Base-by-base conservation (phyloP, 2,113 vertebrate genomes). In the Puffinus mauretanicus region DNA sequence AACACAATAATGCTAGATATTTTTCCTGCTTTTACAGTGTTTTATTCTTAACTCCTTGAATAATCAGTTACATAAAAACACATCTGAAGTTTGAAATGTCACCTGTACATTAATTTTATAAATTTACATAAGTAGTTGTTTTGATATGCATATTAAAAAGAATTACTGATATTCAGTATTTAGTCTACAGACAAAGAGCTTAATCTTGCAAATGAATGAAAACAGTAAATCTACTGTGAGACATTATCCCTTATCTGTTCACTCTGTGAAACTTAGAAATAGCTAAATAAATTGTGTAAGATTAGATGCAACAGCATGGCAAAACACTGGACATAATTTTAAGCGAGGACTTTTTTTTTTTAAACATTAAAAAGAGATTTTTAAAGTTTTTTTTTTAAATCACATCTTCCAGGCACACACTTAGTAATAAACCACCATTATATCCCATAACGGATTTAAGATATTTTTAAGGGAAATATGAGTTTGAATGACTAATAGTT, bases 401-500 rank as follows among this genome's bases (percentile, higher is more conserved):
- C 72, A 89, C 6, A 72, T 92, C 89, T 97, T 97, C 81, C 91
- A 98, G 96, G 92, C 94, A 98, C 93, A 98, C 96, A 97, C 82
- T 97, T 93, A 97, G 94, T 96, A 97, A 96, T 92, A 97, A 92
- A 97, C 86, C 95, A 97, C 96, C 97, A 98, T 97, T 97, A 97
- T 96, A 98, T 97, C 97, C 98, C 98, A 98, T 98, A 98, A 98
- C 97, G 97, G 97, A 98, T 98, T 98, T 98, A 98, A 98, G 94
- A 97, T 97, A 98, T 97, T 98, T 98, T 98, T 97, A 98, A 99
- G 98, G 98, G 98, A 99, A 99, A 99, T 98, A 99, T 97, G 98
- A 99, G 98, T 99, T 99, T 99, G 99, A 99, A 99, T 99, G 98
- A 99, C 99, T 99, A 99, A 99, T 99, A 99, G 98, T 99, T 99